Base-by-base conservation (phyloP, 2,797 vertebrate species). In the Mionectes olivaceus region DNA sequence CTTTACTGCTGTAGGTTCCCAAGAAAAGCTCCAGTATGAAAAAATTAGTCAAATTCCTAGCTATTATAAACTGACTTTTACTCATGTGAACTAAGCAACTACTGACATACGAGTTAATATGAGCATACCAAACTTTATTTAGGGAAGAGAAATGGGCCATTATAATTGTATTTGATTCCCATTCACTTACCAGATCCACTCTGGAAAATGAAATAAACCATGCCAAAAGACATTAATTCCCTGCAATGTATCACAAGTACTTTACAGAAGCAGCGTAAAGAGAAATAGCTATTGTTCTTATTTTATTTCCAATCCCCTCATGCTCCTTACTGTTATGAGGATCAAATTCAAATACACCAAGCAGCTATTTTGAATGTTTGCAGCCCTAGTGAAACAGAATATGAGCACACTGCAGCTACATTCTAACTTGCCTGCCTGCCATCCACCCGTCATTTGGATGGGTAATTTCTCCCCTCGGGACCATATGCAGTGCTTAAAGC, bases 131-230 rank as follows among this genome's bases (percentile, higher is more conserved):
- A 95, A 95, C 79, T 96, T 97, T 95, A 96, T 93, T 97, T 95
- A 95, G 87, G 77, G 60, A 93, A 92, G 83, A 90, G 71, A 96
- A 97, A 95, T 83, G 63, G 76, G 53, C 92, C 90, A 93, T 87
- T 93, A 83, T 74, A 96, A 96, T 94, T 94, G 84, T 73, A 93
- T 95, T 93, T 94, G 82, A 94, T 90, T 91, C 84, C 70, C 83
- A 81, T 94, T 96, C 94, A 92, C 84, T 93, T 92, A 94, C 89
- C 78, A 95, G 81, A 96, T 80, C 84, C 73, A 87, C 83, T 96
- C 82, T 87, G 93, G 87, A 94, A 97, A 97, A 95, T 91, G 77
- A 94, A 96, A 93, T 95, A 97, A 94, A 94, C 85, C 94, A 92
- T 75, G 86, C 88, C 95, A 96, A 90, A 95, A 96, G 74, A 94